Conservation (phyloP, 1,140 invertebrate genomes). For the Planococcus citri region DNA sequence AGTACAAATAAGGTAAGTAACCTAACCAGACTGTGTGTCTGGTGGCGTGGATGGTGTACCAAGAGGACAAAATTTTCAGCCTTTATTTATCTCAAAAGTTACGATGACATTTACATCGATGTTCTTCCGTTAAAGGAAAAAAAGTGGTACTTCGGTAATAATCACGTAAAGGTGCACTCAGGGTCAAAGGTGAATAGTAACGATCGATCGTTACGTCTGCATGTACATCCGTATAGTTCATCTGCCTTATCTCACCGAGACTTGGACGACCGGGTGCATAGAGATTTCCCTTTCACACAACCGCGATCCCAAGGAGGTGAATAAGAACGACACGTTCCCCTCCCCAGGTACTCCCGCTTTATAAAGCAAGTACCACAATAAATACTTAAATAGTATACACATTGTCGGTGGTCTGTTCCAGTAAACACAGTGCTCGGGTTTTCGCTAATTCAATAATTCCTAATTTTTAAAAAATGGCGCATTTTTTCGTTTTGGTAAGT, state of each 20-base stretch:
- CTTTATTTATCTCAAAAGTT: too few relatives aligned
- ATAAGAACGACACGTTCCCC: not conserved
- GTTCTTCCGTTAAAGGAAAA: not conserved
- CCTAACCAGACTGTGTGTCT: too few relatives aligned
- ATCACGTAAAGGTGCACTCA: conserved; percentile 6
- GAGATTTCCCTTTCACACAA: not conserved
- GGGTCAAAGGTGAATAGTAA: conserved; percentile 6
- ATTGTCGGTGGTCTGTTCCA: not conserved
- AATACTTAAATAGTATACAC: not conserved
- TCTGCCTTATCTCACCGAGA: not conserved
- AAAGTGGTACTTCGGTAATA: not conserved
- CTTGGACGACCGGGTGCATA: not conserved
- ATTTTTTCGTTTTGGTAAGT: conserved; percentile 7
- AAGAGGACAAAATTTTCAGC: too few relatives aligned
- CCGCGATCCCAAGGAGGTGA: not conserved
- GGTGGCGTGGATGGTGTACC: too few relatives aligned
- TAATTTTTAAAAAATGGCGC: not conserved
- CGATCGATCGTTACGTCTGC: not conserved
- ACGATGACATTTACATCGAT: not conserved
- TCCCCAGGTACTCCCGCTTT: not conserved
- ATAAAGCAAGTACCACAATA: not conserved
- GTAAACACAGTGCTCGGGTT: not conserved
- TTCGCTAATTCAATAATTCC: not conserved
- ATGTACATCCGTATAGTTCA: conserved; percentile 3
- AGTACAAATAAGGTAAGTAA: too few relatives aligned